Evolutionary conservation across 1,140 invertebrate genomes (phyloP).

Genomic region (Branchinecta lindahli): DNA sequence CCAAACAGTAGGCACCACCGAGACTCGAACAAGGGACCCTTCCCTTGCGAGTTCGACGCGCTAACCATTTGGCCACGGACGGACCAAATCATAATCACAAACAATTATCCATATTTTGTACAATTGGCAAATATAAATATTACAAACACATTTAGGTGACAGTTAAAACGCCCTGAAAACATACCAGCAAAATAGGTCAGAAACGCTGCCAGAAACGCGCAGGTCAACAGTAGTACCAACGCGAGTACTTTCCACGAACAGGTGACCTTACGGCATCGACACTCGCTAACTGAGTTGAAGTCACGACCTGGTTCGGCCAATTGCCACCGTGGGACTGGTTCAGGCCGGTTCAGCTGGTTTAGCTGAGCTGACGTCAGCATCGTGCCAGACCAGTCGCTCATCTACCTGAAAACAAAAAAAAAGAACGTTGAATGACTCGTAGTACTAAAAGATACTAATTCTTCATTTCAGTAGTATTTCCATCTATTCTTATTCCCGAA

Average conservation of each 20-base stretch:
- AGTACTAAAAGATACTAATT: no score
- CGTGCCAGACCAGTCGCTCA: neutral
- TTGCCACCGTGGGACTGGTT: neutral
- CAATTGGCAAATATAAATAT: no score
- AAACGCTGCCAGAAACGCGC: neutral
- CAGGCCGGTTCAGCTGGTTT: neutral
- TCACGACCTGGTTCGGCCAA: neutral
- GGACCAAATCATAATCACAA: no score
- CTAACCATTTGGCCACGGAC: no score
- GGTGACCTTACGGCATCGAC: slow-evolving; percentile 2
- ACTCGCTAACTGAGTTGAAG: neutral
- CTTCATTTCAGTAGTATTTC: no score
- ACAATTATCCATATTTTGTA: no score
- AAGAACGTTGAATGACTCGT: neutral
- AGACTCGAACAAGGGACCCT: no score
- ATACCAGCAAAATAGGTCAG: slow-evolving; percentile 8
- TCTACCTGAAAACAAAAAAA: neutral
- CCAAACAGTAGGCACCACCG: no score
- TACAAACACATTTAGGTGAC: no score
- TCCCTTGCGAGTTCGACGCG: no score
- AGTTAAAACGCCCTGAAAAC: neutral
- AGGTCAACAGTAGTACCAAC: neutral
- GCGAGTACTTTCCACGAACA: neutral
- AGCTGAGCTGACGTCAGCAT: slow-evolving; percentile 3
- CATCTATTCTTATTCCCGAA: no score